Conservation (phyloP, 2,797 vertebrate genomes). For the Phylloscopus collybita region DNA sequence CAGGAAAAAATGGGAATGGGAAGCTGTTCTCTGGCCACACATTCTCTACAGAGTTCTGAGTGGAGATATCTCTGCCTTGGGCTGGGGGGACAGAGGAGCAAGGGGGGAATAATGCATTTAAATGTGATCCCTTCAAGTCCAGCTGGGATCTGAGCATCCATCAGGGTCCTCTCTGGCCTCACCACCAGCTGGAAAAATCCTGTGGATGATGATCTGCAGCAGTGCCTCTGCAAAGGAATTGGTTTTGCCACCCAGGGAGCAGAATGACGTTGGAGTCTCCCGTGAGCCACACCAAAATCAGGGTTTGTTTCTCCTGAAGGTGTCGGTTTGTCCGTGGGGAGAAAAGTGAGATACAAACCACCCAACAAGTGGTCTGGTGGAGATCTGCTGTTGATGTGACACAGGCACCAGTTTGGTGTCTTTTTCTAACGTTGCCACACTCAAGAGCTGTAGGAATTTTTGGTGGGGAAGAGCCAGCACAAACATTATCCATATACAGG, state of each 20-base stretch:
- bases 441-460: background rate
- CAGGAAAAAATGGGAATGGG: background rate
- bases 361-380: background rate
- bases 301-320: background rate
- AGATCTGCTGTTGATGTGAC: background rate
- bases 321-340: background rate
- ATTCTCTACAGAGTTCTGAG: background rate
- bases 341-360: background rate
- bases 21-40: background rate
- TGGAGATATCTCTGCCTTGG: background rate
- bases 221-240: background rate
- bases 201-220: background rate
- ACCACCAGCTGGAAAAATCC: background rate
- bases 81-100: background rate
- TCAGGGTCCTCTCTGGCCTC: background rate
- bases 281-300: background rate
- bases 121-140: background rate
- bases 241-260: background rate
- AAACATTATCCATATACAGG: background rate
- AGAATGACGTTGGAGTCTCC: accelerated
- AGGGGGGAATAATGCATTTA: too few species aligned
- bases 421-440: background rate
- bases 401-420: background rate
- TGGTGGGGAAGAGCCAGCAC: background rate
- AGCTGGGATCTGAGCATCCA: background rate